phyloP scores from a whole-genome alignment of 2,888 invertebrate genomes.

The Heliothis peltigera region DNA sequence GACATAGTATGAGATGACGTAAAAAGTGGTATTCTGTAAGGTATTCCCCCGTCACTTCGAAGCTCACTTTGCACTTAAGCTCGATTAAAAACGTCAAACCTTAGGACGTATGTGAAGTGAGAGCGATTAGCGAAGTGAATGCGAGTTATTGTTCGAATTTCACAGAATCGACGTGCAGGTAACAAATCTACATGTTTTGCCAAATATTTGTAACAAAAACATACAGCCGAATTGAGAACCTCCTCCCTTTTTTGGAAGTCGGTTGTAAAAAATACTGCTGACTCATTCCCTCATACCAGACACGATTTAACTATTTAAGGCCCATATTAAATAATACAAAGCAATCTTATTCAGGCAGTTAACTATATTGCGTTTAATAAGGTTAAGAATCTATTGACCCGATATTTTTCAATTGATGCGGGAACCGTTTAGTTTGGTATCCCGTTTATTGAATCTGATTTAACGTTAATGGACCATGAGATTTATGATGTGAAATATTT shows the following conservation, averaged over 20 bases:
- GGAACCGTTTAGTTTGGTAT: slow-evolving; percentile 59
- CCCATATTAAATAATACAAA: slow-evolving; percentile 64
- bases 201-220: slow-evolving; percentile 19
- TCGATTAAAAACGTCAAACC: no score
- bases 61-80: no score
- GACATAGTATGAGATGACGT: no score
- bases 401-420: slow-evolving; percentile 69
- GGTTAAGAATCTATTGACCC: slow-evolving; percentile 81
- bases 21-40: no score
- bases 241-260: no score
- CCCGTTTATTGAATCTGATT: slow-evolving; percentile 41
- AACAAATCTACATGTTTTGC: slow-evolving; percentile 8
- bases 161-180: no score
- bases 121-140: no score
- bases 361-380: slow-evolving; percentile 69
- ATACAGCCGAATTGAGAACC: no score
- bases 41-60: no score
- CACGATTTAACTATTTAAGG: slow-evolving; percentile 36
- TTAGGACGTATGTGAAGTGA: no score
- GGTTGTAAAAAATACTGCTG: slow-evolving; percentile 55
- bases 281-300: slow-evolving; percentile 64
- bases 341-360: slow-evolving; percentile 80
- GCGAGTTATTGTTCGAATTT: no score
- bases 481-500: slow-evolving; percentile 32
- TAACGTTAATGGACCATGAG: slow-evolving; percentile 23